Evolutionary conservation across 2,113 vertebrate species (phyloP).

Genomic region (Ciconia stormi): DNA sequence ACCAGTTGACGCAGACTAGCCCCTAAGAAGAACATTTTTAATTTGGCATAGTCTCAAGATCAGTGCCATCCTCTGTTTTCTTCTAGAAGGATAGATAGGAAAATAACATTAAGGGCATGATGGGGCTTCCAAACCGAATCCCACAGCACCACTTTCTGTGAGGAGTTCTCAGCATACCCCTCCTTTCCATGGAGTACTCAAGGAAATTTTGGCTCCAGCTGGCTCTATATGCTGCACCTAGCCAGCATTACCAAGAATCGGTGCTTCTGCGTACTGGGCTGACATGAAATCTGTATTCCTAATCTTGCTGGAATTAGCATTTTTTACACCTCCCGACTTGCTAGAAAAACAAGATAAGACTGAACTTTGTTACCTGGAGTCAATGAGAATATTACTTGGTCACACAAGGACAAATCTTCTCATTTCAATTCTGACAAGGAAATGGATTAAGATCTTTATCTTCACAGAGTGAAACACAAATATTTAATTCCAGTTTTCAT

Average conservation of each 20-base stretch:
- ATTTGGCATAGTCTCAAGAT: not conserved
- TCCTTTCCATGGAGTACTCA: not conserved
- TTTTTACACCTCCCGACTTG: not conserved
- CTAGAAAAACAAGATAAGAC: not conserved
- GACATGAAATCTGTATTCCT: not conserved
- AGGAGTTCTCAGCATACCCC: not conserved
- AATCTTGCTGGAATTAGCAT: not conserved
- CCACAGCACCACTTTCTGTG: not conserved
- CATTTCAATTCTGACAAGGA: slow-evolving; percentile 16
- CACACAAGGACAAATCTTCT: slow-evolving; percentile 16
- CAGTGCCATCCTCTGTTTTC: not conserved
- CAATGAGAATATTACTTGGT: not conserved
- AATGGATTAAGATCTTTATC: slow-evolving; percentile 17
- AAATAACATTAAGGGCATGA: not conserved
- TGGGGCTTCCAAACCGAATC: not conserved
- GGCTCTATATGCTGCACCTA: not conserved
- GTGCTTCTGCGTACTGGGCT: not conserved
- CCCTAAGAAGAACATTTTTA: not conserved
- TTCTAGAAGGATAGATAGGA: not conserved
- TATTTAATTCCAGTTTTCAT: slow-evolving; percentile 10
- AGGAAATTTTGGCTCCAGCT: not conserved
- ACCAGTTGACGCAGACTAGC: not conserved
- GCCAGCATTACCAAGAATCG: not conserved
- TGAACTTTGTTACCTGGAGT: not conserved
- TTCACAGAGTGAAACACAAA: not conserved